phyloP scores from a whole-genome alignment of 1,140 invertebrate genomes.

The Lepidurus packardi region DNA sequence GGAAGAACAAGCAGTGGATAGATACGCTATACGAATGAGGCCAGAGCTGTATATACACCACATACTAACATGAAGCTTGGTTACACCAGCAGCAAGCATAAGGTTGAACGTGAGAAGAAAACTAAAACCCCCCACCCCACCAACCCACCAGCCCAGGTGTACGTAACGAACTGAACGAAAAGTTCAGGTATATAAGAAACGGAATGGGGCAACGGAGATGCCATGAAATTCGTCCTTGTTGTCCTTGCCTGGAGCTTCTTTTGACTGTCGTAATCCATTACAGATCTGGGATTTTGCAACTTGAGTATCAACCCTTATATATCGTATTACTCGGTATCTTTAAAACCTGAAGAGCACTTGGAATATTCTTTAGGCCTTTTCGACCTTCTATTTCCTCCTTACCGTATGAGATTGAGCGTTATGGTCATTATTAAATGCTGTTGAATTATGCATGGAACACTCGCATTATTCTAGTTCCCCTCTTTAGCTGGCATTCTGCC shows the following conservation, averaged over 20 bases:
- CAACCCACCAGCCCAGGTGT: constrained; percentile 11
- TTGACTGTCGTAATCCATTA: not conserved
- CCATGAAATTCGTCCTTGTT: not conserved
- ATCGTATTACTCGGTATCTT: too few relatives aligned
- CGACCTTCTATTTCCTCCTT: not conserved
- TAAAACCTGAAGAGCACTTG: not conserved
- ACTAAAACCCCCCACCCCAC: not conserved
- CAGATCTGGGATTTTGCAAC: not conserved
- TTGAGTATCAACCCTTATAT: not conserved
- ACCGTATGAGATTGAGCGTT: not conserved
- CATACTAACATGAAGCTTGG: constrained; percentile 19
- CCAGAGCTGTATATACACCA: not conserved
- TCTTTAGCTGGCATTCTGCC: not conserved
- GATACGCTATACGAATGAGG: not conserved
- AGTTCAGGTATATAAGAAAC: not conserved
- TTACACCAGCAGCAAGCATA: constrained; percentile 15
- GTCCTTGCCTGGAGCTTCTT: constrained; percentile 8
- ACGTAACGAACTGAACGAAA: not conserved
- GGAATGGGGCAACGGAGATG: not conserved
- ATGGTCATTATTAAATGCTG: not conserved
- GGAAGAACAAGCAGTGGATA: not conserved
- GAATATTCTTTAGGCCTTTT: not conserved
- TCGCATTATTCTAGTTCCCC: not conserved
- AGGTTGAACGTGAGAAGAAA: not conserved
- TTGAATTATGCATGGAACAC: not conserved